These are phyloP conservation scores for Serinus canaria DNA, from an alignment of 2,113 vertebrate genomes.

Conservation along the genomic window DNA sequence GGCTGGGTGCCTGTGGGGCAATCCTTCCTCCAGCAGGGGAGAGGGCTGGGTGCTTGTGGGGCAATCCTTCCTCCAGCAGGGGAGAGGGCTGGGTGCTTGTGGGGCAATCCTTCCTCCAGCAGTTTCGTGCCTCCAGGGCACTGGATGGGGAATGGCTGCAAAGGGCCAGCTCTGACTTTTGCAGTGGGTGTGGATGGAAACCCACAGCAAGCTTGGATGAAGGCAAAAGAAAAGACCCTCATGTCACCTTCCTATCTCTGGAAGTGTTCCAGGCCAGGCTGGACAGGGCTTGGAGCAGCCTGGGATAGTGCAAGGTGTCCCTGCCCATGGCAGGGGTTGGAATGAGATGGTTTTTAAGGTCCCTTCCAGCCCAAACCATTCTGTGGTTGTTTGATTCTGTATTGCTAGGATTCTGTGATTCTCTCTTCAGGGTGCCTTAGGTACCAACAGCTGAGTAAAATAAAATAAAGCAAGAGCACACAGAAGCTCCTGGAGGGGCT, in stretches of 20 bases:
- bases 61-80: background rate
- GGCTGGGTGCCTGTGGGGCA: background rate
- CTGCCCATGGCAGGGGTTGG: background rate
- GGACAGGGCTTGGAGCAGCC: fast-evolving
- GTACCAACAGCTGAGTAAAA: background rate
- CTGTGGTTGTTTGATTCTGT: background rate
- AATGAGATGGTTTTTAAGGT: background rate
- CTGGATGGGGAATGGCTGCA: background rate
- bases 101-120: background rate
- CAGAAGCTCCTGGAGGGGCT: background rate
- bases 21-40: background rate
- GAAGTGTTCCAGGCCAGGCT: background rate
- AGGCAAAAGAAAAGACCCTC: background rate
- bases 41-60: background rate
- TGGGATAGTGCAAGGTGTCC: background rate
- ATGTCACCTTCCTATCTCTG: background rate
- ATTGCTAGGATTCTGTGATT: background rate
- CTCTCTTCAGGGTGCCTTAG: background rate
- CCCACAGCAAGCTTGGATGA: background rate
- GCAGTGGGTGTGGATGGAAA: background rate
- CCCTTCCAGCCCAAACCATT: background rate
- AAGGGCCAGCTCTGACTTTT: background rate
- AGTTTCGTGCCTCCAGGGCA: background rate
- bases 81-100: background rate
- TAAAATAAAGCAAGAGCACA: background rate